A percentile compares a stretch with the other conserved stretches of the same genome.
These are phyloP conservation scores for zebrafish (Danio rerio) DNA, from an alignment of 2,113 vertebrate genomes.

Conservation along the genomic window GRCz12tu NC_133194.1:28246001-28246500, in stretches of 20 bases:
- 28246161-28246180: constrained; percentile 79
- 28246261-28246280: constrained; percentile 43
- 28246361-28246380: too few relatives aligned
- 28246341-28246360: too few relatives aligned
- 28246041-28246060: constrained; percentile 93
- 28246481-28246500: too few relatives aligned
- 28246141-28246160: constrained; percentile 65
- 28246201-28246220: constrained; percentile 53
- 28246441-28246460: too few relatives aligned
- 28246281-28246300: constrained; percentile 28
- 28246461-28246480: too few relatives aligned
- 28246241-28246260: constrained; percentile 35
- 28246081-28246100: constrained; percentile 98
- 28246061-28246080: constrained; percentile 84
- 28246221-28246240: constrained; percentile 2
- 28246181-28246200: constrained; percentile 79
- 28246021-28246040: constrained; percentile 97
- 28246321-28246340: background rate
- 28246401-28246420: too few relatives aligned
- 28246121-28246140: constrained; percentile 77
- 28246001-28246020: constrained; percentile 91
- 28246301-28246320: background rate
- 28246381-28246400: too few relatives aligned
- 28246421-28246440: too few relatives aligned
- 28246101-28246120: constrained; percentile 92